phyloP scores from a whole-genome alignment of 2,113 vertebrate genomes.

The Nibea coibor region DNA sequence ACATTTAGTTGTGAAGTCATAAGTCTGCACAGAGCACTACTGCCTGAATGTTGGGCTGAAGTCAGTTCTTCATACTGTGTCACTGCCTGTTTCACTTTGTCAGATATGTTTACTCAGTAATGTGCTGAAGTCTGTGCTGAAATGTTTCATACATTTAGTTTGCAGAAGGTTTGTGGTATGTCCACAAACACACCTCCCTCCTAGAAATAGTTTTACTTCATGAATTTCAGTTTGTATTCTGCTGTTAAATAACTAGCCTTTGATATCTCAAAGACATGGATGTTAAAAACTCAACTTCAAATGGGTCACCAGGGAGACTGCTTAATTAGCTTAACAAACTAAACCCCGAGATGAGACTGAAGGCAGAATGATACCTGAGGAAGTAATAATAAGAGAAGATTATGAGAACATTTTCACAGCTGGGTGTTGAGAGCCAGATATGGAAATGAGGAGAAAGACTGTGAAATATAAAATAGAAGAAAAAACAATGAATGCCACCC shows the following conservation, averaged over 20 bases:
- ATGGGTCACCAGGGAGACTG: slow-evolving; percentile 25
- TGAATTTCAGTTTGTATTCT: slow-evolving; percentile 18
- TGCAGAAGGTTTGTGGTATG: not conserved
- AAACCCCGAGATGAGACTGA: slow-evolving; percentile 39
- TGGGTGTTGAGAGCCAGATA: slow-evolving; percentile 21
- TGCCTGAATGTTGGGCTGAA: not conserved
- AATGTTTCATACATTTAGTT: not conserved
- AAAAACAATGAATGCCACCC: slow-evolving; percentile 10
- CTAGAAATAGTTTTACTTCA: not conserved
- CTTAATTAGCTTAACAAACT: slow-evolving; percentile 39
- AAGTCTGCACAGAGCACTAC: not conserved
- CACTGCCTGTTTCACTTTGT: not conserved
- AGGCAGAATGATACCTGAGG: slow-evolving; percentile 34
- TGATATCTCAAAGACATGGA: slow-evolving; percentile 16
- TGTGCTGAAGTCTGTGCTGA: no score
- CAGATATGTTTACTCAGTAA: not conserved
- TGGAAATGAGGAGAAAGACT: slow-evolving; percentile 22
- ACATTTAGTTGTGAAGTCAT: not conserved
- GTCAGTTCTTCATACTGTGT: not conserved
- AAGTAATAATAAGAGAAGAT: slow-evolving; percentile 30
- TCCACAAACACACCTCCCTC: not conserved
- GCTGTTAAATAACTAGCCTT: not conserved
- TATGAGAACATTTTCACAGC: slow-evolving; percentile 36
- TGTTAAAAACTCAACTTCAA: slow-evolving; percentile 28
- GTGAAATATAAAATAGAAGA: slow-evolving; percentile 19